phyloP scores from a whole-genome alignment of 1,140 invertebrate genomes.

The Psilanteris sp. region DNA sequence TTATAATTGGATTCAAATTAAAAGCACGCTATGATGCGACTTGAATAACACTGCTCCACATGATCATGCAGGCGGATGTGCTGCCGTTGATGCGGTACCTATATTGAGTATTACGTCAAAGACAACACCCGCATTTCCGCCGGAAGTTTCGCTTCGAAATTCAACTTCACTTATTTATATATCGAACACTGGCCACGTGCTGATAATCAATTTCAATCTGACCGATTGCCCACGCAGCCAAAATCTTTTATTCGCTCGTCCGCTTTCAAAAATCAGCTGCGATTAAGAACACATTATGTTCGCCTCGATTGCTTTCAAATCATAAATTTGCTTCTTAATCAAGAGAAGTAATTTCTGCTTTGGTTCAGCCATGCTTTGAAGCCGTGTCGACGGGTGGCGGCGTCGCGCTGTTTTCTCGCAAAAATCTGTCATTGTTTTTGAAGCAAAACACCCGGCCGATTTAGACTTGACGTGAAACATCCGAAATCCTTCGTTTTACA shows the following conservation, averaged over 20 bases:
- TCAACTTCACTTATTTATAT: constrained; percentile 17
- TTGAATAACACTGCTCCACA: constrained; percentile 14
- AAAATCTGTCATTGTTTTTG: no score
- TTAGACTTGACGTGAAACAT: no score
- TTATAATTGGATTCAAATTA: constrained; percentile 25
- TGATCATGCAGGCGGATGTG: constrained; percentile 63
- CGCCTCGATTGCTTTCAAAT: no score
- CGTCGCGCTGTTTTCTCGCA: no score
- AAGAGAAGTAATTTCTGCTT: no score
- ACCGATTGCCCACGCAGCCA: constrained; percentile 2
- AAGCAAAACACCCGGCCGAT: no score
- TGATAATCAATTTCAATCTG: constrained; percentile 28
- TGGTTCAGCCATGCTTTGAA: no score
- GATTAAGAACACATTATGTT: no score
- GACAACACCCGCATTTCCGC: constrained; percentile 74
- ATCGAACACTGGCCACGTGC: constrained; percentile 41
- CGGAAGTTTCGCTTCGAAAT: constrained; percentile 68
- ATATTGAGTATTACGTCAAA: constrained; percentile 38
- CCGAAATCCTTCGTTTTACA: no score
- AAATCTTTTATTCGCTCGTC: background rate
- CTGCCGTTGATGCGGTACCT: constrained; percentile 23
- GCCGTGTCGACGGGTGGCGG: no score
- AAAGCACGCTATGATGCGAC: background rate
- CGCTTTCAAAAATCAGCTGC: no score
- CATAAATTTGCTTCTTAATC: no score